A percentile compares a stretch with the other conserved stretches of the same genome.
Conservation (phyloP, 1,140 invertebrate genomes). For the Musca vetustissima region DNA sequence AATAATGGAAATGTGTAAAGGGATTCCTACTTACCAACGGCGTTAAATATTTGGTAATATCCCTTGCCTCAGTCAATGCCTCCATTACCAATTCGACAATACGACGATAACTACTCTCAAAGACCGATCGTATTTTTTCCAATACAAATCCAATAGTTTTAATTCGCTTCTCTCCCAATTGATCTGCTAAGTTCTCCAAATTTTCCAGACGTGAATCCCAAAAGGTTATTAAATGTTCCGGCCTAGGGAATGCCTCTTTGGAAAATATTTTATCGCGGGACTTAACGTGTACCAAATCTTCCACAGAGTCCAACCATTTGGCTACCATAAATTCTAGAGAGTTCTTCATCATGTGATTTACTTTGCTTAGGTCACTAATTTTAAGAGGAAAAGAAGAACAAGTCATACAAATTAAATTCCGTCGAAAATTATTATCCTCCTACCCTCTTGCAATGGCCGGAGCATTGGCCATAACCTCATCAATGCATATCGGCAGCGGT, state of each 20-base stretch:
- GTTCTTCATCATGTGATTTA: conserved; percentile 65
- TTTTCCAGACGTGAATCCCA: conserved; percentile 70
- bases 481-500: conserved; percentile 72
- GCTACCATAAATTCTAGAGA: conserved; percentile 73
- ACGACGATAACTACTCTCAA: conserved; percentile 69
- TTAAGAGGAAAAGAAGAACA: conserved; percentile 3
- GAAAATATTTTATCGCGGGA: conserved; percentile 34
- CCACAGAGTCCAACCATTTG: conserved; percentile 73
- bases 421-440: conserved; percentile 11
- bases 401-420: background rate
- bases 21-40: conserved; percentile 58
- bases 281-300: conserved; percentile 65
- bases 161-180: conserved; percentile 74
- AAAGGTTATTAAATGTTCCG: conserved; percentile 71
- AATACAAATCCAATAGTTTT: conserved; percentile 78
- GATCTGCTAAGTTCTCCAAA: conserved; percentile 82
- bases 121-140: conserved; percentile 72
- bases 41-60: conserved; percentile 67
- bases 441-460: conserved; percentile 59
- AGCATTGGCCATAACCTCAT: conserved; percentile 64
- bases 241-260: conserved; percentile 60
- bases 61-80: conserved; percentile 65
- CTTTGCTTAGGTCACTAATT: conserved; percentile 33
- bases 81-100: conserved; percentile 67
- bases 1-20: too few relatives aligned